A percentile compares a stretch with the other conserved stretches of the same genome.
phyloP scores from a whole-genome alignment of 2,888 invertebrate species.

The Catocala nupta region DNA sequence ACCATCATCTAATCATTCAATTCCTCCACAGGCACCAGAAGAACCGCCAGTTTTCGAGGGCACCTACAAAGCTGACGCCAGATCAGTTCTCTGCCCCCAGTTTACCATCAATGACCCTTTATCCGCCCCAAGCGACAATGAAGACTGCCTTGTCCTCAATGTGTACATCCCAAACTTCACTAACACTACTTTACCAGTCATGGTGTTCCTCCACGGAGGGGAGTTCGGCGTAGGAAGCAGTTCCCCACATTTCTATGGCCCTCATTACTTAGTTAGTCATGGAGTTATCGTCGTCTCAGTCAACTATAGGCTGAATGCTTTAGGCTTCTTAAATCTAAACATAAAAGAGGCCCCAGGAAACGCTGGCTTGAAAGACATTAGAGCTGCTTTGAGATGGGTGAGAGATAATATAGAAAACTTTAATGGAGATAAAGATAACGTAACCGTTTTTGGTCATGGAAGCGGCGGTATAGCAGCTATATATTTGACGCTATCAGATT shows the following conservation, averaged over 20 bases:
- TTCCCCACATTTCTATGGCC: conserved; percentile 76
- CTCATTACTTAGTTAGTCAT: conserved; percentile 79
- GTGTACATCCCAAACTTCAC: conserved; percentile 69
- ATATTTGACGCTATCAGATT: conserved; percentile 74
- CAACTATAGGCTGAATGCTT: conserved; percentile 82
- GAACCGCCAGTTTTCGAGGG: conserved; percentile 68
- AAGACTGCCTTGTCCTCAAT: conserved; percentile 82
- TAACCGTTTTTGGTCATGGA: conserved; percentile 82
- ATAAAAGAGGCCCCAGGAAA: conserved; percentile 79
- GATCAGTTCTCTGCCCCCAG: conserved; percentile 75
- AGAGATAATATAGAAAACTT: conserved; percentile 74
- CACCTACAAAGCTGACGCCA: conserved; percentile 73
- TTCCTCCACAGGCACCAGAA: conserved; percentile 69
- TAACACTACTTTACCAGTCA: conserved; percentile 73
- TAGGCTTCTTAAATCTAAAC: conserved; percentile 81
- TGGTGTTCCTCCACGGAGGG: conserved; percentile 84
- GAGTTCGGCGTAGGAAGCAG: conserved; percentile 81
- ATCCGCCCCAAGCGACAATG: conserved; percentile 75
- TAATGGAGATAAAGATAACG: conserved; percentile 76
- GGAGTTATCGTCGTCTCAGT: conserved; percentile 80
- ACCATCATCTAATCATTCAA: too few species aligned
- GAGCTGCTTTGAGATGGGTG: conserved; percentile 81
- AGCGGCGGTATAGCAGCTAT: conserved; percentile 79
- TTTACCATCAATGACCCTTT: conserved; percentile 75
- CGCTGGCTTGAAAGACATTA: conserved; percentile 81